These are phyloP conservation scores for Caenorhabditis afra DNA, from an alignment of 2,888 invertebrate genomes.

Conservation along the genomic window DNA sequence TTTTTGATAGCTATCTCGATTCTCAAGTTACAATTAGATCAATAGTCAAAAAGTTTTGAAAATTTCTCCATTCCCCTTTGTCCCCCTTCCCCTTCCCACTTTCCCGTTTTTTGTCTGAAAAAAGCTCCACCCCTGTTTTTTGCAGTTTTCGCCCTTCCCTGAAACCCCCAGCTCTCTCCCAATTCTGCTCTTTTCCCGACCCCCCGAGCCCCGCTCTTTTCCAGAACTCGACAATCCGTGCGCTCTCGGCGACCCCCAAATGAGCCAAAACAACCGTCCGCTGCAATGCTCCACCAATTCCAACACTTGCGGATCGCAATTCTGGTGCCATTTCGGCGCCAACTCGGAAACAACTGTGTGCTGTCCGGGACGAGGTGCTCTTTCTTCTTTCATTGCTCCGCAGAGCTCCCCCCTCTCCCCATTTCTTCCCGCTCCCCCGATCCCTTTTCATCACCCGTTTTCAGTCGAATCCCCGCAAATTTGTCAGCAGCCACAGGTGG, in stretches of 20 bases:
- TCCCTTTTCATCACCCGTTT: slow-evolving; percentile 21
- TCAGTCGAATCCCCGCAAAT: slow-evolving; percentile 65
- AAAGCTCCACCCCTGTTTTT: too few species aligned
- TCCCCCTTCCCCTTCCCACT: too few species aligned
- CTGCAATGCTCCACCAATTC: slow-evolving; percentile 68
- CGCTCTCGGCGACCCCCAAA: slow-evolving; percentile 76
- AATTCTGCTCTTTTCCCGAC: not conserved
- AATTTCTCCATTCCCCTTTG: too few species aligned
- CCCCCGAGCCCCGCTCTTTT: slow-evolving; percentile 11
- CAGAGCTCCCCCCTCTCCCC: not conserved
- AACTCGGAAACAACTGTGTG: slow-evolving; percentile 79
- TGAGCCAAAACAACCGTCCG: slow-evolving; percentile 70
- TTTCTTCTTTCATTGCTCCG: not conserved
- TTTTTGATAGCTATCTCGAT: too few species aligned
- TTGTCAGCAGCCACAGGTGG: slow-evolving; percentile 73
- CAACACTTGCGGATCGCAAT: slow-evolving; percentile 67
- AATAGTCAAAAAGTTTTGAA: too few species aligned
- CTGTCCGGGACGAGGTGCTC: slow-evolving; percentile 78
- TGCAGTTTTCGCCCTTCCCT: too few species aligned
- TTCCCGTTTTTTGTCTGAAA: too few species aligned
- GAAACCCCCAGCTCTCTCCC: too few species aligned
- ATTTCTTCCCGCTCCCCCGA: too few species aligned
- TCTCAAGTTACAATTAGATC: too few species aligned
- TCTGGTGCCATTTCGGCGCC: slow-evolving; percentile 80
- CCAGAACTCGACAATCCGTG: slow-evolving; percentile 79